Percentiles rank a stretch among this genome's conserved stretches.
These are phyloP conservation scores for Antigone vipio DNA, from an alignment of 2,113 vertebrate genomes.

Conservation along the genomic window DNA sequence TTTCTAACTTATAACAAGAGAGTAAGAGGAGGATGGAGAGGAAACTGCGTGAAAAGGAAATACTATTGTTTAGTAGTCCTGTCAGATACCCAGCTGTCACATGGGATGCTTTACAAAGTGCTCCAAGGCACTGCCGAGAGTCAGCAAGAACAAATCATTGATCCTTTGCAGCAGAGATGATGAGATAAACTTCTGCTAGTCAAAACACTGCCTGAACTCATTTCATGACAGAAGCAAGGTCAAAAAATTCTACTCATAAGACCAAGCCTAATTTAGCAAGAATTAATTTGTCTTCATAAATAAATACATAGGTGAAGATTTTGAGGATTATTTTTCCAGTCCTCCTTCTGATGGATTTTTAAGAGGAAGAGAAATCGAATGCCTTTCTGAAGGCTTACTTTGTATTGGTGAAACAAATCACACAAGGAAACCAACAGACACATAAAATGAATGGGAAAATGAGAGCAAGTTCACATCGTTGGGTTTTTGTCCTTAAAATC, in stretches of 20 bases:
- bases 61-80: not conserved
- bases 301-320: not conserved
- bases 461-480: not conserved
- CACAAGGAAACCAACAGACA: not conserved
- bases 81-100: not conserved
- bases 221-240: not conserved
- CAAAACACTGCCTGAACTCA: not conserved
- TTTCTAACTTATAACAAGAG: not conserved
- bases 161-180: not conserved
- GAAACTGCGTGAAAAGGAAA: not conserved
- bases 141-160: not conserved
- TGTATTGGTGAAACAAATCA: not conserved
- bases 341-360: not conserved
- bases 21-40: not conserved
- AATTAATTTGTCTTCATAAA: not conserved
- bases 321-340: not conserved
- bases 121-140: not conserved
- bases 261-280: not conserved
- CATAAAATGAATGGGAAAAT: not conserved
- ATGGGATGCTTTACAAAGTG: not conserved
- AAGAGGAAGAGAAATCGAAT: not conserved
- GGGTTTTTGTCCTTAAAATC: not conserved
- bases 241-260: not conserved
- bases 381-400: not conserved
- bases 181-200: not conserved